Evolutionary conservation across 2,888 invertebrate species (phyloP), one percentile per base, ranked within the genome.

Genomic region (Scotopteryx bipunctaria): DNA sequence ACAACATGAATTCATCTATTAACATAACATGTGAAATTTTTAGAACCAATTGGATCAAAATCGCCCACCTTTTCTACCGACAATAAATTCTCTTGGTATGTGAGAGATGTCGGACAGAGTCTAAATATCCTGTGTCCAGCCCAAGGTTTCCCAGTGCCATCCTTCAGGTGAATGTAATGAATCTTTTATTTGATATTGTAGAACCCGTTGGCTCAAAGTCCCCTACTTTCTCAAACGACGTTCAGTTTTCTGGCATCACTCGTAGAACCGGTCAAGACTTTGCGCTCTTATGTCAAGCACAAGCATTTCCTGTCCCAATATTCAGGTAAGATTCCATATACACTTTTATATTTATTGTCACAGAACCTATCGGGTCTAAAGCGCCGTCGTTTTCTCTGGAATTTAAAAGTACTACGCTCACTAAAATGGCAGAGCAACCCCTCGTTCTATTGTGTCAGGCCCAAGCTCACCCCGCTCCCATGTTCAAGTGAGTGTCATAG

Each of bases 271-370:
- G 91, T 63, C 92, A 92, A 72, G 92, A 92, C 73, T 92, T 95
- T 76, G 93, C 93, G 40, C 81, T 95, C 64, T 91, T 94, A 74
- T 95, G 95, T 81, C 94, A 94, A 79, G 94, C 95, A 62, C 95
- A 95, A 91, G 95, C 94, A 67, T 94, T 92, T 82, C 95, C 95
- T 66, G 92, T 94, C 74, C 93, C 93, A 65, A 69, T 83, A 65
- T 90, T 89, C 86, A 90, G 89, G 88, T 90, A 82, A 88, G 86
- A 50, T 38, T 44, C 49, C 36, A 41, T 44, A 40, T 49, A 29
- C 51, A 16, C 23, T 11, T 36, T 29, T 14, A 35, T 17, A 23
- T 54, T 69, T 61, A 71, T 69, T 78, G 63, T 75, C 75, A 85
- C 80, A 93, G 92, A 92, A 81, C 92, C 93, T 51, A 90, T 92